These are phyloP conservation scores for Platycnemis pennipes DNA, from an alignment of 2,888 invertebrate species.

Conservation along the genomic window DNA sequence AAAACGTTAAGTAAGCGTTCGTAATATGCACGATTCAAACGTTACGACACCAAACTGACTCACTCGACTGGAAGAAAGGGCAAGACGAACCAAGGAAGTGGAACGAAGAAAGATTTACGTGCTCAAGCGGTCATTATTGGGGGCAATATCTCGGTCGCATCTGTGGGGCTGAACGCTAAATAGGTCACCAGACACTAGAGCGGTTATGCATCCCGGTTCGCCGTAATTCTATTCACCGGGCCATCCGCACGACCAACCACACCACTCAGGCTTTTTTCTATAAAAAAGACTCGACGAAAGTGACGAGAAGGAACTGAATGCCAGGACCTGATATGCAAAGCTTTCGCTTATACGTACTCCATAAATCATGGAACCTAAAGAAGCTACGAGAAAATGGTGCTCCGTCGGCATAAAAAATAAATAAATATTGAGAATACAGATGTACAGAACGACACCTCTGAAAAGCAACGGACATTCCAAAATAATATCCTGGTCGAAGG, in stretches of 20 bases:
- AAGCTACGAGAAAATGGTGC: not conserved
- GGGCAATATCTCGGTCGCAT: not conserved
- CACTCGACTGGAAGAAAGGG: not conserved
- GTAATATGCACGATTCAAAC: not conserved
- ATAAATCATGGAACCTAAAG: not conserved
- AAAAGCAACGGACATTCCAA: not conserved
- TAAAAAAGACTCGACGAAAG: not conserved
- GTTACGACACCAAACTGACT: not conserved
- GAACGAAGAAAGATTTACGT: slow-evolving; percentile 18
- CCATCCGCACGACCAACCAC: not conserved
- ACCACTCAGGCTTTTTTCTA: not conserved
- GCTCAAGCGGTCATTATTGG: slow-evolving; percentile 22
- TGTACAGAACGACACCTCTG: not conserved
- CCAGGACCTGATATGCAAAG: not conserved
- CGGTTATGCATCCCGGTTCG: slow-evolving; percentile 5
- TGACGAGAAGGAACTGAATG: not conserved
- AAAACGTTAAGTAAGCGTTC: not conserved
- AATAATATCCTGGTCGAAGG: not conserved
- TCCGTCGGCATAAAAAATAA: not conserved
- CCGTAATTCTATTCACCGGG: not conserved
- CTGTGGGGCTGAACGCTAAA: not conserved
- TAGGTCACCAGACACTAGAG: not conserved
- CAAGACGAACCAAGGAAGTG: not conserved
- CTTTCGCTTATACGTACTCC: not conserved
- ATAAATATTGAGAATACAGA: not conserved